phyloP scores from a whole-genome alignment of 2,888 invertebrate genomes.

The Epistrophella euchroma region DNA sequence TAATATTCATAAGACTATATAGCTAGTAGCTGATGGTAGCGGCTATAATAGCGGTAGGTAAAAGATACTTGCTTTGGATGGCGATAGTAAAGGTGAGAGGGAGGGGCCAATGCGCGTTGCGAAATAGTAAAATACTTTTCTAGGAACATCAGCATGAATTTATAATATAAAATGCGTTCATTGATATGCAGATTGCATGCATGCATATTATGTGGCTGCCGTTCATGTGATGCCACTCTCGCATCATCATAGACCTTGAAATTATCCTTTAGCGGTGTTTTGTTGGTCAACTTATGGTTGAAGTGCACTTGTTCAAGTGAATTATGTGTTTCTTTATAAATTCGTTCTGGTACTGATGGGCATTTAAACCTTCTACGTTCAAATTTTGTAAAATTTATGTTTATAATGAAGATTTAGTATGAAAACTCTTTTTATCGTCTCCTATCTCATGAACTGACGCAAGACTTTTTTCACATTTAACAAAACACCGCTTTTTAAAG shows the following conservation, averaged over 20 bases:
- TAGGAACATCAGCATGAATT: slow-evolving; percentile 59
- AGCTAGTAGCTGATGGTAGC: neutral
- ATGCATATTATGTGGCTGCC: slow-evolving; percentile 6
- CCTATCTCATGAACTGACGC: no score
- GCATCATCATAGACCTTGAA: slow-evolving; percentile 54
- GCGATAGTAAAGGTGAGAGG: neutral
- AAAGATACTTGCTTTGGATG: slow-evolving; percentile 11
- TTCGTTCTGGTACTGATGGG: neutral
- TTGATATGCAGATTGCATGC: slow-evolving; percentile 69
- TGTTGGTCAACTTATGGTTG: slow-evolving; percentile 13
- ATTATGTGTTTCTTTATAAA: slow-evolving; percentile 4
- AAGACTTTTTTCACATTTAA: no score
- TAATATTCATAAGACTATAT: slow-evolving; percentile 66
- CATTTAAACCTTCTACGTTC: no score
- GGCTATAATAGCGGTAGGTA: neutral
- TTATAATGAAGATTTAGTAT: no score
- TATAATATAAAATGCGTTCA: slow-evolving; percentile 58
- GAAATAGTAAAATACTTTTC: slow-evolving; percentile 57
- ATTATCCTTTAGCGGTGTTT: slow-evolving; percentile 41
- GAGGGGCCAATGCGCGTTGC: slow-evolving; percentile 3
- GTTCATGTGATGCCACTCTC: slow-evolving; percentile 24
- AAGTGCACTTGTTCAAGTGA: slow-evolving; percentile 34
- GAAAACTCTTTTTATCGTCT: no score
- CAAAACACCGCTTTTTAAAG: no score
- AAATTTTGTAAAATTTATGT: no score